Conservation (phyloP, 2,113 vertebrate species). For the Carettochelys insculpta region DNA sequence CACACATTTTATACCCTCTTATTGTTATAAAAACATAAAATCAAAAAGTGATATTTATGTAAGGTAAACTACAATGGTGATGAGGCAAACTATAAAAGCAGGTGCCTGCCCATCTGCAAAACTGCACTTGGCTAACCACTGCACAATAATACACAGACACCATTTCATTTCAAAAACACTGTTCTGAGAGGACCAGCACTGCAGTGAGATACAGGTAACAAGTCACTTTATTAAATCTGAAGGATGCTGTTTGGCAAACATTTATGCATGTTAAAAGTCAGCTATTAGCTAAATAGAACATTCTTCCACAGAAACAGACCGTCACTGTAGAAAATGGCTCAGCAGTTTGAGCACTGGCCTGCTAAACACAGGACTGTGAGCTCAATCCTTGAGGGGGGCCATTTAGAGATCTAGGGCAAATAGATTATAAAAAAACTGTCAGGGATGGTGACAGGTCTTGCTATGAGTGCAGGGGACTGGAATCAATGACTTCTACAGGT, state of each 20-base stretch:
- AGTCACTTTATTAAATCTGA: not conserved
- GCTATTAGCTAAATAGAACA: not conserved
- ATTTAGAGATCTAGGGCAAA: too few species aligned
- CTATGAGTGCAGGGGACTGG: too few species aligned
- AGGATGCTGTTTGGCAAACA: not conserved
- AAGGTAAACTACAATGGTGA: not conserved
- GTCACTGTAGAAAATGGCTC: not conserved
- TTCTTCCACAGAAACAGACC: not conserved
- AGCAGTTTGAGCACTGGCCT: too few species aligned
- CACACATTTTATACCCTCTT: not conserved
- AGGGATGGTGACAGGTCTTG: too few species aligned
- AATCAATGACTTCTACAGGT: too few species aligned
- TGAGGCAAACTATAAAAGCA: constrained; percentile 32
- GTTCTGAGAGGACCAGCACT: not conserved
- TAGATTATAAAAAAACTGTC: too few species aligned
- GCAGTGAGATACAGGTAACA: not conserved
- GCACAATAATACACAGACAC: not conserved
- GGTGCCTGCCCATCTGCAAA: constrained; percentile 23
- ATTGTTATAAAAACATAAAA: not conserved
- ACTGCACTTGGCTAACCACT: not conserved
- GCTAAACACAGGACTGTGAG: too few species aligned
- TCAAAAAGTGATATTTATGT: not conserved
- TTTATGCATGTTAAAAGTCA: not conserved
- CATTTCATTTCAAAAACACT: not conserved
- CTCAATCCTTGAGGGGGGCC: too few species aligned